A percentile compares a stretch with the other conserved stretches of the same genome.
Conservation (phyloP, 2,113 vertebrate genomes). For the Numida meleagris region DNA sequence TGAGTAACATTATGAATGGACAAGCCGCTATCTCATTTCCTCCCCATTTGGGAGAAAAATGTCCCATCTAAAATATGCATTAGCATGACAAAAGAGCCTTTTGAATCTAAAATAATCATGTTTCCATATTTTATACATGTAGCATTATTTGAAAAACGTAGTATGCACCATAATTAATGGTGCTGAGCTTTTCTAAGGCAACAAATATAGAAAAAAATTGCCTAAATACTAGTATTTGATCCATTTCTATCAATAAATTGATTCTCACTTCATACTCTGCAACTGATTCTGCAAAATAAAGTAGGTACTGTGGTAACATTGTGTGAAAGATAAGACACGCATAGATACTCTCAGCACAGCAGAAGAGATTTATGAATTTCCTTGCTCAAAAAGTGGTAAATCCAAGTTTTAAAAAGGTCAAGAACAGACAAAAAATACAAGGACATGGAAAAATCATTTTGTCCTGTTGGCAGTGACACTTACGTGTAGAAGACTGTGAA, state of each 20-base stretch:
- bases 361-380: background rate
- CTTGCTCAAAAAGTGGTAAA: background rate
- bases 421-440: background rate
- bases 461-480: background rate
- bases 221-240: background rate
- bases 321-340: background rate
- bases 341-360: background rate
- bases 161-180: background rate
- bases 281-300: background rate
- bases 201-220: background rate
- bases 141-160: background rate
- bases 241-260: background rate
- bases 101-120: background rate
- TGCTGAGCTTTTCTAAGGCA: background rate
- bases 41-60: constrained; percentile 31
- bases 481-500: background rate
- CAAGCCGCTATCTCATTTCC: background rate
- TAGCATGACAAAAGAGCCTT: background rate
- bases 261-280: background rate
- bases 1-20: background rate
- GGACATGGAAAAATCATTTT: background rate
- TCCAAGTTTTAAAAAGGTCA: background rate
- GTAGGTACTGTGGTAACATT: background rate
- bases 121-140: background rate
- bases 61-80: background rate